Evolutionary conservation across 2,797 vertebrate genomes (phyloP).

Genomic region (Sternarchorhynchus goeldii): DNA sequence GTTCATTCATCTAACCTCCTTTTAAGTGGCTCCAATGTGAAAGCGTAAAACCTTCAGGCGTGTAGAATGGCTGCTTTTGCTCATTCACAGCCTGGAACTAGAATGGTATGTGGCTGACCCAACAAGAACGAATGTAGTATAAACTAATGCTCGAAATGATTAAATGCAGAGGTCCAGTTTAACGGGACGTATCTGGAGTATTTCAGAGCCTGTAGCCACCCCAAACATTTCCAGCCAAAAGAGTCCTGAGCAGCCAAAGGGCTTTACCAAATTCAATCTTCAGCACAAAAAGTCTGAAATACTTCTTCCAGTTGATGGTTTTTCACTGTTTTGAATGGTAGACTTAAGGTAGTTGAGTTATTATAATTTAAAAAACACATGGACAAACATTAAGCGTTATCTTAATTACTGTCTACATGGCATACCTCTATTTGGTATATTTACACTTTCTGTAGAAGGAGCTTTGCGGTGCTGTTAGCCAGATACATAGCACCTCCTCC

Average conservation of each 20-base stretch:
- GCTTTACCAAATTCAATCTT: conserved; percentile 20
- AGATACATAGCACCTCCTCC: conserved; percentile 1
- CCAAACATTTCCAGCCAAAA: conserved; percentile 21
- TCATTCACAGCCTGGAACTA: conserved; percentile 25
- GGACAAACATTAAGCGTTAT: too few species aligned
- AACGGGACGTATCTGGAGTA: conserved; percentile 60
- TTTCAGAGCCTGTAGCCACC: conserved; percentile 61
- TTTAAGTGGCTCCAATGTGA: conserved; percentile 17
- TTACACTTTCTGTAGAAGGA: background rate
- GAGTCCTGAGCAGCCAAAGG: background rate
- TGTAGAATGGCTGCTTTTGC: background rate
- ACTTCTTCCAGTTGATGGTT: background rate
- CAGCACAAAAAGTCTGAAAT: background rate
- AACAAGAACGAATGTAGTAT: conserved; percentile 66
- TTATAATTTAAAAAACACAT: too few species aligned
- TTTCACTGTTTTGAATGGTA: background rate
- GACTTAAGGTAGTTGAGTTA: too few species aligned
- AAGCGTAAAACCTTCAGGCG: conserved; percentile 12
- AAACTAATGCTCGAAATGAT: conserved; percentile 64
- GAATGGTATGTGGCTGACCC: conserved; percentile 59
- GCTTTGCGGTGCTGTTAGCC: background rate
- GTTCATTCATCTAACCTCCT: background rate
- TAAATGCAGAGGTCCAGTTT: conserved; percentile 53
- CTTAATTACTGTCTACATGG: too few species aligned
- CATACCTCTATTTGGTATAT: too few species aligned